A percentile compares a stretch with the other conserved stretches of the same genome.
Evolutionary conservation across 2,888 invertebrate genomes (phyloP).

Genomic region (Apotomis turbidana): DNA sequence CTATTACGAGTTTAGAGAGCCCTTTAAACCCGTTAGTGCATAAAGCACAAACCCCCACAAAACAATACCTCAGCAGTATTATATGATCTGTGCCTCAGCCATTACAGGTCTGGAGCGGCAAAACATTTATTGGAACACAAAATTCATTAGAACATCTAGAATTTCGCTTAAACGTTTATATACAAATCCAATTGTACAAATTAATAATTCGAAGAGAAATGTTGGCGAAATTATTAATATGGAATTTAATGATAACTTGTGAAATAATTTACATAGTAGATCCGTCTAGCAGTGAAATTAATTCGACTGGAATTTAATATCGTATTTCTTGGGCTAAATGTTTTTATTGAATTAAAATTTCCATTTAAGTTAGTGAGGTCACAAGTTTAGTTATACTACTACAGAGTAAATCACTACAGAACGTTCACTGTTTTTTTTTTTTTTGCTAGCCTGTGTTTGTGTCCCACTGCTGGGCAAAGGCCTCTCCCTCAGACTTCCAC

Average conservation of each 20-base stretch:
- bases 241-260: slow-evolving; percentile 24
- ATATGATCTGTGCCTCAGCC: no score
- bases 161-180: slow-evolving; percentile 13
- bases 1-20: not conserved
- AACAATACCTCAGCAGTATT: not conserved
- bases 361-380: not conserved
- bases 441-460: no score
- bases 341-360: slow-evolving; percentile 5
- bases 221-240: slow-evolving; percentile 27
- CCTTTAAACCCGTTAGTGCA: not conserved
- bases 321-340: not conserved
- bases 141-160: slow-evolving; percentile 11
- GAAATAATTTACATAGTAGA: slow-evolving; percentile 29
- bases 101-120: not conserved
- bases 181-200: slow-evolving; percentile 30
- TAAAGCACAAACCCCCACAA: not conserved
- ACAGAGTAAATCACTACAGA: no score
- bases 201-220: slow-evolving; percentile 20
- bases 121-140: not conserved
- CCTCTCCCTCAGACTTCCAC: no score
- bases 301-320: slow-evolving; percentile 21
- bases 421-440: no score
- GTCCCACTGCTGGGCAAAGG: no score
- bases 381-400: no score
- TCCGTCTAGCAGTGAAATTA: slow-evolving; percentile 13